These are phyloP conservation scores for Steinernema hermaphroditum DNA, from an alignment of 2,888 invertebrate genomes.

Conservation along the genomic window DNA sequence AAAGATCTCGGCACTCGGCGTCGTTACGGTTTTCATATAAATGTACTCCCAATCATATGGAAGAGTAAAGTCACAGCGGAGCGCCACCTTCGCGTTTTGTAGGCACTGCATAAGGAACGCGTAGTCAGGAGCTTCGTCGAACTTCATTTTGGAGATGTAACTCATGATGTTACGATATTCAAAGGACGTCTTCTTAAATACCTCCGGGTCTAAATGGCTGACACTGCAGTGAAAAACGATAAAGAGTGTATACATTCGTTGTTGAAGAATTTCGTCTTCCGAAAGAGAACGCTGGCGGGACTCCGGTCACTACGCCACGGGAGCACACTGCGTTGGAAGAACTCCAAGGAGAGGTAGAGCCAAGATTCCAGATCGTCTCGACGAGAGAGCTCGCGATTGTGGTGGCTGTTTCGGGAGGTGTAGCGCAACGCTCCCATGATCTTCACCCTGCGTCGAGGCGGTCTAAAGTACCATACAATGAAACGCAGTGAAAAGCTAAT, in stretches of 20 bases:
- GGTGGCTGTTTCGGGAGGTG: background rate
- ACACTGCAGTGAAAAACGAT: background rate
- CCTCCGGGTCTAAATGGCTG: constrained; percentile 20
- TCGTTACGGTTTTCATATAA: background rate
- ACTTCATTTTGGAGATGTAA: constrained; percentile 24
- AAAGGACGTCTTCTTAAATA: background rate
- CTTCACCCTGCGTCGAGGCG: background rate
- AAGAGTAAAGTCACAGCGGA: background rate
- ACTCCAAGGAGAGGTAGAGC: constrained; percentile 6
- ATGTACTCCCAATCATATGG: constrained; percentile 33
- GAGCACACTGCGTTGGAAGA: constrained; percentile 22
- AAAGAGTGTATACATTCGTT: background rate
- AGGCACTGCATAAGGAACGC: constrained; percentile 3
- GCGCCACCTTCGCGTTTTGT: background rate
- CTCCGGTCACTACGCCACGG: constrained; percentile 32
- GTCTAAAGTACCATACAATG: background rate
- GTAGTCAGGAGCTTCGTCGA: constrained; percentile 33
- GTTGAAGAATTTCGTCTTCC: constrained; percentile 33
- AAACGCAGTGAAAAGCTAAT: background rate
- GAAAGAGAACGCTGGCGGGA: constrained; percentile 11
- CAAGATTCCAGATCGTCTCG: constrained; percentile 14
- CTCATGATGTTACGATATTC: background rate
- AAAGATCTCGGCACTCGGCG: background rate
- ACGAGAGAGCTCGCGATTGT: background rate
- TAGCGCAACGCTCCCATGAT: background rate